phyloP scores from a whole-genome alignment of 2,113 vertebrate genomes.

The Mesembrinibis cayennensis region DNA sequence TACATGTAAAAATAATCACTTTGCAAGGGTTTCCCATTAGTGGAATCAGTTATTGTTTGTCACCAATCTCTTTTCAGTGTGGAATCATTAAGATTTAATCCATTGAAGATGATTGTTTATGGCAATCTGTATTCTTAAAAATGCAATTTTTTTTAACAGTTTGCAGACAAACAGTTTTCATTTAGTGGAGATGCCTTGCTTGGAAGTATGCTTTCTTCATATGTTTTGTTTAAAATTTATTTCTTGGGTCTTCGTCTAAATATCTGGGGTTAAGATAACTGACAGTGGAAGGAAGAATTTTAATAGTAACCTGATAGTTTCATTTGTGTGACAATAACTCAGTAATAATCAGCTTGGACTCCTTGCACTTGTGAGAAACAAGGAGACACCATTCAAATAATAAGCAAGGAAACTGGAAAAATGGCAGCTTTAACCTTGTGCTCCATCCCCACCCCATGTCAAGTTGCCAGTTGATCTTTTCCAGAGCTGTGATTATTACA shows the following conservation, averaged over 20 bases:
- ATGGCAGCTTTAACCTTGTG: background rate
- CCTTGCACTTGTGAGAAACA: background rate
- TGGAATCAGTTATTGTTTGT: background rate
- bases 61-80: background rate
- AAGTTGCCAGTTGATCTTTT: background rate
- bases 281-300: background rate
- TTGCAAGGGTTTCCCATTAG: background rate
- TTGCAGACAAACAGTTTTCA: background rate
- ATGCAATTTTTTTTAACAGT: background rate
- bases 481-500: background rate
- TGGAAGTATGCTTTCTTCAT: background rate
- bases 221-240: background rate
- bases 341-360: background rate
- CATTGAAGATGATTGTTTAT: background rate
- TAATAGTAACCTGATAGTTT: background rate
- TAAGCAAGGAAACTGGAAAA: background rate
- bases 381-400: background rate
- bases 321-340: background rate
- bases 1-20: background rate
- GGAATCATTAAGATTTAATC: background rate
- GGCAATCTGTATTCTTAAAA: background rate
- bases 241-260: background rate
- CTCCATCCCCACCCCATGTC: background rate
- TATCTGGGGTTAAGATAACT: background rate
- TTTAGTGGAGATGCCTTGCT: background rate